Evolutionary conservation across 2,113 vertebrate species (phyloP).

Genomic region (Gobius niger): DNA sequence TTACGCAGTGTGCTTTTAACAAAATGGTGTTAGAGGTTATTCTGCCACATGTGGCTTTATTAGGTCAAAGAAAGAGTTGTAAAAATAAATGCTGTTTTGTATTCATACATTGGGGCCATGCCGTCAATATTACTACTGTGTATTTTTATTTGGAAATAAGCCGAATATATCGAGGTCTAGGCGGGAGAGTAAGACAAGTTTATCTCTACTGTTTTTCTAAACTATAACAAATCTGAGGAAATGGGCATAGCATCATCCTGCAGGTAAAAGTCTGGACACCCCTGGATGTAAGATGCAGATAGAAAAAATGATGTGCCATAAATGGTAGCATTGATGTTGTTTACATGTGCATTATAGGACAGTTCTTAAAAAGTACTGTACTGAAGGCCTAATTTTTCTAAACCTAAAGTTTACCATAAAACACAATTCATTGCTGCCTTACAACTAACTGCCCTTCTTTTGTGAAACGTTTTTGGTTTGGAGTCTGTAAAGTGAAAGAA

Average conservation of each 20-base stretch:
- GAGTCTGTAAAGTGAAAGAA: neutral
- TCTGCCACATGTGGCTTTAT: neutral
- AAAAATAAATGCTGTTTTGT: neutral
- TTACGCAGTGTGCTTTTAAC: too few species aligned
- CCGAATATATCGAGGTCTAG: too few species aligned
- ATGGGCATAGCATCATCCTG: too few species aligned
- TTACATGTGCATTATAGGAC: neutral
- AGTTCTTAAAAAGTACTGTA: neutral
- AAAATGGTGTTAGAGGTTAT: too few species aligned
- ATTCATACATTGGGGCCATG: neutral
- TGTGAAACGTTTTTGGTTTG: neutral
- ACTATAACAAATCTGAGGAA: too few species aligned
- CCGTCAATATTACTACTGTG: neutral
- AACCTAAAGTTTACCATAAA: neutral
- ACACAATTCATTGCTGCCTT: neutral
- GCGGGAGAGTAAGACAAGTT: too few species aligned
- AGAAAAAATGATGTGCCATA: neutral
- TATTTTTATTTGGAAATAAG: neutral
- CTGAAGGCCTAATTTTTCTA: neutral
- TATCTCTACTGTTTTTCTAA: too few species aligned
- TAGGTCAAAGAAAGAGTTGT: neutral
- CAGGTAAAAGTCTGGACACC: too few species aligned
- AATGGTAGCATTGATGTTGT: neutral
- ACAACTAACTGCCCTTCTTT: neutral
- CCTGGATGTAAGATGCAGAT: neutral